Conservation (phyloP, 1,140 invertebrate genomes). For the Trissolcus basalis region DNA sequence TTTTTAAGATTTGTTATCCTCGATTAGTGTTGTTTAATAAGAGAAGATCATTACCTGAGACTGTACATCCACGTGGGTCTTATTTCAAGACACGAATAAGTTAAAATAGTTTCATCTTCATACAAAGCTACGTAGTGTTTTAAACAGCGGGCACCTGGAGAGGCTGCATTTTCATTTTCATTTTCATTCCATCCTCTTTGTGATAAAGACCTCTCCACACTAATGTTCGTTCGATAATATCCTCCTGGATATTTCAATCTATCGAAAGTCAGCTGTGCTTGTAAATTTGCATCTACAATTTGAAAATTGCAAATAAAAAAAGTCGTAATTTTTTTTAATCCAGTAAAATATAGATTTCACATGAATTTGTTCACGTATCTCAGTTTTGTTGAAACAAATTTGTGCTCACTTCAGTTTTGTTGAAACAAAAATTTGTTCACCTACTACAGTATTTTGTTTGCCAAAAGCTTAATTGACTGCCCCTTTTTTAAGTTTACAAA, state of each 20-base stretch:
- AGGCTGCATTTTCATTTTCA: constrained; percentile 56
- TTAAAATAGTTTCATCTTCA: constrained; percentile 72
- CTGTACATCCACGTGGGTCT: constrained; percentile 83
- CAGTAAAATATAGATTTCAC: too few species aligned
- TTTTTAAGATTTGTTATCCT: background rate
- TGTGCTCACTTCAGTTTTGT: too few species aligned
- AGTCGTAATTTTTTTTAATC: background rate
- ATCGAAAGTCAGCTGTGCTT: constrained; percentile 59
- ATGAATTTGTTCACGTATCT: too few species aligned
- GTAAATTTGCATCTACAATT: constrained; percentile 63
- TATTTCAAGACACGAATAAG: constrained; percentile 79
- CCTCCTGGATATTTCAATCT: constrained; percentile 67
- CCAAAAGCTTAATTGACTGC: too few species aligned
- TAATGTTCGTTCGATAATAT: constrained; percentile 73
- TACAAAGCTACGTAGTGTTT: constrained; percentile 78
- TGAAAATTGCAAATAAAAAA: too few species aligned
- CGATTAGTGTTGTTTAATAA: constrained; percentile 5
- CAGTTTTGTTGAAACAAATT: too few species aligned
- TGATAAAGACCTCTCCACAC: constrained; percentile 72
- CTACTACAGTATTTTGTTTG: too few species aligned
- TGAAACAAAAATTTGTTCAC: too few species aligned
- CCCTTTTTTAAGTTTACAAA: too few species aligned
- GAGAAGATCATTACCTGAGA: constrained; percentile 71
- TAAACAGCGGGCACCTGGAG: constrained; percentile 72
- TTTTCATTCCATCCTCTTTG: constrained; percentile 76